Percentiles rank a stretch among this genome's conserved stretches.
Evolutionary conservation across 2,888 invertebrate species (phyloP).

Genomic region (Clepsis dumicolana): DNA sequence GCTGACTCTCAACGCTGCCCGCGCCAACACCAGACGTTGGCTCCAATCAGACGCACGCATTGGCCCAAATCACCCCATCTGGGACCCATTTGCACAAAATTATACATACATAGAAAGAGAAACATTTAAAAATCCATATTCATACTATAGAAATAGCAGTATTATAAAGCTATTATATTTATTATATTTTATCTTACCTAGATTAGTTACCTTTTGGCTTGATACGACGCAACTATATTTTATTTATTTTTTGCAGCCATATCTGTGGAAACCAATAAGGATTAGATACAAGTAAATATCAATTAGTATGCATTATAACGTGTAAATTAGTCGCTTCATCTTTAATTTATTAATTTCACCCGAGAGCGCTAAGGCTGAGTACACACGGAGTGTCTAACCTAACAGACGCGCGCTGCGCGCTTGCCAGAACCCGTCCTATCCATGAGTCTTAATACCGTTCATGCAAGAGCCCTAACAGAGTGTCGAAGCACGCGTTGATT

Average conservation of each 20-base stretch:
- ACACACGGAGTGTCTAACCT: conserved; percentile 38
- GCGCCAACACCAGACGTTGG: background rate
- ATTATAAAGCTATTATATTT: conserved; percentile 65
- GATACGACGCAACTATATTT: conserved; percentile 38
- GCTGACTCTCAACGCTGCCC: background rate
- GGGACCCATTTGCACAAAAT: background rate
- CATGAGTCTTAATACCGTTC: conserved; percentile 9
- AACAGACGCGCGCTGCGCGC: background rate
- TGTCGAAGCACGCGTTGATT: conserved; percentile 29
- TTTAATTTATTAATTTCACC: conserved; percentile 47
- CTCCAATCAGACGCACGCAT: conserved; percentile 3
- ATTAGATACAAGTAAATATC: conserved; percentile 77
- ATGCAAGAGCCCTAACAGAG: conserved; percentile 5
- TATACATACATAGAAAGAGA: background rate
- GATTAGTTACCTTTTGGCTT: conserved; percentile 37
- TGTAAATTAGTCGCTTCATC: conserved; percentile 70
- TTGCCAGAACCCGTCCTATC: background rate
- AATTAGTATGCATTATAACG: conserved; percentile 66
- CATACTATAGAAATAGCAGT: conserved; percentile 10
- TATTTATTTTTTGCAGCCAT: conserved; percentile 68
- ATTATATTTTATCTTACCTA: conserved; percentile 61
- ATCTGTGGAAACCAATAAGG: conserved; percentile 76
- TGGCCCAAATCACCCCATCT: background rate
- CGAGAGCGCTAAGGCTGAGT: conserved; percentile 28
- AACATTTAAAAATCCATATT: conserved; percentile 1